These are phyloP conservation scores for Chelon labrosus DNA, from an alignment of 2,797 vertebrate species.

Conservation along the genomic window DNA sequence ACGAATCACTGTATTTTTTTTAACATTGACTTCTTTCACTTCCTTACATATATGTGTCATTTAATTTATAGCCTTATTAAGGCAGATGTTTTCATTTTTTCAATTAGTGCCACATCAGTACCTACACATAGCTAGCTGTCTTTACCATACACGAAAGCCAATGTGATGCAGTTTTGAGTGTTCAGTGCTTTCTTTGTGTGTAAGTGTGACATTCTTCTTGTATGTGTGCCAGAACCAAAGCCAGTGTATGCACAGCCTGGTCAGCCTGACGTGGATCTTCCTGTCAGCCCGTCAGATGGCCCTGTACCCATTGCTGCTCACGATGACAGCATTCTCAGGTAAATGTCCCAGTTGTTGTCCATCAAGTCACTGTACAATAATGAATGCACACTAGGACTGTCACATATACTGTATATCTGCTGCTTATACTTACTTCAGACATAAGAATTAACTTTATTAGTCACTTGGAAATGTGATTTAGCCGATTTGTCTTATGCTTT, in stretches of 20 bases:
- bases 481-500: not conserved
- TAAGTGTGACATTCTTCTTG: constrained; percentile 19
- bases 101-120: not conserved
- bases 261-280: constrained; percentile 97
- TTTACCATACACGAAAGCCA: not conserved
- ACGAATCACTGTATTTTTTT: too few species aligned
- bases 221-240: constrained; percentile 90
- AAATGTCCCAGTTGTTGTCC: constrained; percentile 7
- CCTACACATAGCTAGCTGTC: not conserved
- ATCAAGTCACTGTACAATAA: not conserved
- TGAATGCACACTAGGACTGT: not conserved
- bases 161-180: not conserved
- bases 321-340: constrained; percentile 97
- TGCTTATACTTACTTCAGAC: not conserved
- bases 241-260: constrained; percentile 97
- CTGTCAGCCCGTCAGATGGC: constrained; percentile 96
- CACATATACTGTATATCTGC: not conserved
- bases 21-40: too few species aligned
- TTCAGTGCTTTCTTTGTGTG: not conserved
- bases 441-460: not conserved
- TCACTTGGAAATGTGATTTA: not conserved
- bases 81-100: not conserved
- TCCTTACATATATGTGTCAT: too few species aligned
- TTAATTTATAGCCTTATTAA: not conserved
- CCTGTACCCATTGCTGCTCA: constrained; percentile 92